These are phyloP conservation scores for Geococcyx californianus DNA, from an alignment of 2,113 vertebrate species.

Conservation along the genomic window DNA sequence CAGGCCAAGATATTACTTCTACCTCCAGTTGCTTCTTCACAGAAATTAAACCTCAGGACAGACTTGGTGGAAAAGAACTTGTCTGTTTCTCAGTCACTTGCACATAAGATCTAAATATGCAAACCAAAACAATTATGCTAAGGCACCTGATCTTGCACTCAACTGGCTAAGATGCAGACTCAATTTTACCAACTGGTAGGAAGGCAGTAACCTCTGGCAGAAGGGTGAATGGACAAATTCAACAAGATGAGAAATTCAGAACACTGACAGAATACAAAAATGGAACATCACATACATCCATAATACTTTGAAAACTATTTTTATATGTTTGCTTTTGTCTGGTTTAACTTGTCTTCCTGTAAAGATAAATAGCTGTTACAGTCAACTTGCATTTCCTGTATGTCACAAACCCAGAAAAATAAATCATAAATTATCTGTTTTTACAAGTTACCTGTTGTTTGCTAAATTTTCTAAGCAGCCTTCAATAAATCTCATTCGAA, in stretches of 20 bases:
- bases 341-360: neutral
- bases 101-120: neutral
- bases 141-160: neutral
- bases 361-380: neutral
- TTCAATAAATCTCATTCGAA: constrained; percentile 99
- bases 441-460: constrained; percentile 94
- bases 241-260: neutral
- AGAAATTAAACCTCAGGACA: neutral
- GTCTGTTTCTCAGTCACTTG: neutral
- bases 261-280: neutral
- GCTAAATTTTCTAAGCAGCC: constrained; percentile 98
- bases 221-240: neutral
- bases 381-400: neutral
- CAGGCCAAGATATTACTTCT: neutral
- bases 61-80: neutral
- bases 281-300: neutral
- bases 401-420: neutral
- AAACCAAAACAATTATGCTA: neutral
- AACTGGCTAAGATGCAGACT: neutral
- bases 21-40: neutral
- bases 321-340: neutral
- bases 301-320: neutral
- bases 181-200: neutral
- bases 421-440: too few species aligned
- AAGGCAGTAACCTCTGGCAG: neutral